Base-by-base conservation (phyloP, 2,888 invertebrate species). In the Sisyra nigra region DNA sequence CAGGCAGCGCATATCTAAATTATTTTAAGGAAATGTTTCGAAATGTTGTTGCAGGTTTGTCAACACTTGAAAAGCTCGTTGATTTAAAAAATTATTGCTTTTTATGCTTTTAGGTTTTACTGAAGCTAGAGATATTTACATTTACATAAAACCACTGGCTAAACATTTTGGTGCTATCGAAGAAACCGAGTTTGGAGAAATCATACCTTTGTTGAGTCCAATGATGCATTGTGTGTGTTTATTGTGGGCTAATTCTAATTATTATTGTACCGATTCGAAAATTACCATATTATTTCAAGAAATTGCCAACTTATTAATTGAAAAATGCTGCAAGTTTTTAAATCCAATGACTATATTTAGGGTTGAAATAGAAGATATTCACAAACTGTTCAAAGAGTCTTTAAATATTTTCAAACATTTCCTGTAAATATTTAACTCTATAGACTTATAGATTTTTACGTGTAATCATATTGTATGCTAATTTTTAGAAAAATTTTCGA, bases 301-400 rank as follows among this genome's bases (percentile, higher is more conserved):
- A 62, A 69, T 88, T 14, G 76, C 82, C 51, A 92, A 93, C 61
- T 65, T 88, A 51, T 59, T 92, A 1, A 87, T 93, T 42, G 72
- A 75, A 47, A 76, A 80, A 65, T 77, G 78, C 13, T 71, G 74
- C 0, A 74, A 72, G 49, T 76, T 77, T 50, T 62, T 88, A 44
- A 89, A 91, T 56, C 84, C 89, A 0, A 61, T 69, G 11, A 74
- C 82, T 1, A 72, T 93, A 49, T 91, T 93, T 60, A 86, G 88
- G 66, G 85, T 83, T 1, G 92, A 92, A 49, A 68, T 80, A 1
- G 82, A 84, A 48, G 87, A 88, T 52, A 77, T 77, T 35, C 61
- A 74, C 10, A 53, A 68, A 4, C 79, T 76, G 56, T 61, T 84
- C 2, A 62, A 58, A 13, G 63, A 63, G 19, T 71, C 67, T 2